Evolutionary conservation across 1,140 invertebrate species (phyloP).

Genomic region (Tetragonula clypearis): DNA sequence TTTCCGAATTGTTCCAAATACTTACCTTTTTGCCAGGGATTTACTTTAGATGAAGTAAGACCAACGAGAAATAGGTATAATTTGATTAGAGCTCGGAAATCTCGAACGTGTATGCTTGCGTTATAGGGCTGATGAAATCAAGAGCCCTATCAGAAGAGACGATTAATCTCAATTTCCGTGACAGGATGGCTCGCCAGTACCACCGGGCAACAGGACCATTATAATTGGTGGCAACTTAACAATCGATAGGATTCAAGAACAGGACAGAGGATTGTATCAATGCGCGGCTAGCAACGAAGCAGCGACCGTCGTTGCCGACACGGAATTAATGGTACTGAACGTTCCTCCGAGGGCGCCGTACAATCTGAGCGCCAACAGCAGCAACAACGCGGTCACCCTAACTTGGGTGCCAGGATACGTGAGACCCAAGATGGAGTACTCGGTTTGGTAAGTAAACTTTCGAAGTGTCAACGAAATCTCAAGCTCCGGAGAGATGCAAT

Average conservation of each 20-base stretch:
- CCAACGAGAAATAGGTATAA: too few species aligned
- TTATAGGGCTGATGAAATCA: too few species aligned
- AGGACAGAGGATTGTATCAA: conserved; percentile 95
- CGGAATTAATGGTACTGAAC: conserved; percentile 94
- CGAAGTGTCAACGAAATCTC: neutral
- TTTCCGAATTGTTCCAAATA: too few species aligned
- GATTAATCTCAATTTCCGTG: neutral
- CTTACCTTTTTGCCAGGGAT: too few species aligned
- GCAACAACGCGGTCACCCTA: conserved; percentile 89
- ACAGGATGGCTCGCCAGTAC: conserved; percentile 89
- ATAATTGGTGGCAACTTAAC: conserved; percentile 93
- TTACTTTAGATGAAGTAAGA: too few species aligned
- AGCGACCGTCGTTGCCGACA: conserved; percentile 92
- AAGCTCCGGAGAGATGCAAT: too few species aligned
- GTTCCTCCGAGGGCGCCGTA: conserved; percentile 94
- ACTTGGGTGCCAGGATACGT: conserved; percentile 94
- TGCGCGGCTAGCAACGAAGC: conserved; percentile 96
- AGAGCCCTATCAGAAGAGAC: too few species aligned
- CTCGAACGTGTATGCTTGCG: too few species aligned
- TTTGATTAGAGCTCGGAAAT: too few species aligned
- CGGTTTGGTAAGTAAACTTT: conserved; percentile 87
- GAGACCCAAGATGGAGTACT: conserved; percentile 91
- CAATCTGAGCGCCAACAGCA: conserved; percentile 92
- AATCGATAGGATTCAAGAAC: conserved; percentile 90
- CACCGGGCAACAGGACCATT: conserved; percentile 85